Conservation (phyloP, 2,797 vertebrate species). For the Naso thynnoides region DNA sequence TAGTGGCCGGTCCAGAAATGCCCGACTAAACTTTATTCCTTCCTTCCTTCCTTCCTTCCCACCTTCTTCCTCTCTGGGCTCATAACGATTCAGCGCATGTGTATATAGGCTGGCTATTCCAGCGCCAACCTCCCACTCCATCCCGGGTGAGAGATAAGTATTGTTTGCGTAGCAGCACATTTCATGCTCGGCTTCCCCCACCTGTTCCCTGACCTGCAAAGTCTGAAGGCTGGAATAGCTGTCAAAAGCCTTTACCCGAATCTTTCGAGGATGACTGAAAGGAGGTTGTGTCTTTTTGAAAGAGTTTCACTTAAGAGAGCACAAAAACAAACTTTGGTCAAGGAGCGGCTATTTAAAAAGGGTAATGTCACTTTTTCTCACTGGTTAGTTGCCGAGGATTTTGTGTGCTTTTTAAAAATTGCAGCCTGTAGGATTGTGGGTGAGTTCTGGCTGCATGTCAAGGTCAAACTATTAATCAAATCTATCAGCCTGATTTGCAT, state of each 20-base stretch:
- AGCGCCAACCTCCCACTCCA: slow-evolving; percentile 65
- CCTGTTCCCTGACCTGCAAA: slow-evolving; percentile 80
- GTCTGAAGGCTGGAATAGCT: slow-evolving; percentile 74
- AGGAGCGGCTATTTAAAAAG: slow-evolving; percentile 37
- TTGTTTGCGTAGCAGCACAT: slow-evolving; percentile 82
- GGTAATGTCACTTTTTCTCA: neutral
- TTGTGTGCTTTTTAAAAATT: slow-evolving; percentile 33
- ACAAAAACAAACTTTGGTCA: slow-evolving; percentile 49
- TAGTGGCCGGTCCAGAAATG: slow-evolving; percentile 54
- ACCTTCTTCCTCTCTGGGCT: slow-evolving; percentile 46
- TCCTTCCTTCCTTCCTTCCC: slow-evolving; percentile 28
- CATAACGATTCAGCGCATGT: slow-evolving; percentile 69
- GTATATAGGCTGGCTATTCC: slow-evolving; percentile 63
- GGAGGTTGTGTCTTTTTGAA: slow-evolving; percentile 40
- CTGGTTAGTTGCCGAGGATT: slow-evolving; percentile 30
- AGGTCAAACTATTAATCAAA: slow-evolving; percentile 78
- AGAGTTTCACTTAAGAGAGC: slow-evolving; percentile 11
- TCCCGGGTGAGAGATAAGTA: slow-evolving; percentile 80
- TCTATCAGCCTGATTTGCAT: slow-evolving; percentile 70
- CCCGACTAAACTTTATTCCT: slow-evolving; percentile 64
- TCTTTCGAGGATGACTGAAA: slow-evolving; percentile 63
- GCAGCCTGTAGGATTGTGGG: slow-evolving; percentile 44
- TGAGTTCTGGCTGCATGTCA: slow-evolving; percentile 57
- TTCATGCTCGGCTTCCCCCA: slow-evolving; percentile 81
- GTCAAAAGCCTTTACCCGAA: slow-evolving; percentile 59